A percentile compares a stretch with the other conserved stretches of the same genome.
Evolutionary conservation across 2,888 invertebrate species (phyloP).

Genomic region (Tetrapedia diversipes): DNA sequence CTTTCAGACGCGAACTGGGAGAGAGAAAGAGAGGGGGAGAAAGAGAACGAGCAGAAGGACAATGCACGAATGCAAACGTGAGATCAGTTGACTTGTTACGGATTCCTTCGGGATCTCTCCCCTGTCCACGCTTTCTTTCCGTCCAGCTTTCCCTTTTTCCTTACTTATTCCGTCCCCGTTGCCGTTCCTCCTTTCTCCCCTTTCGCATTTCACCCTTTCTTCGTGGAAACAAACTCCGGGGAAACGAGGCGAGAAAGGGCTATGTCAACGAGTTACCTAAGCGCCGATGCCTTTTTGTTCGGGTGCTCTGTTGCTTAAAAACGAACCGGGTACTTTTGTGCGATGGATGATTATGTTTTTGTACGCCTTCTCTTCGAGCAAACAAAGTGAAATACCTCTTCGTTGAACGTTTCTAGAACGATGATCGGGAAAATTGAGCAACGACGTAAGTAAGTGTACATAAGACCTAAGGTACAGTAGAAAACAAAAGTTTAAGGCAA

Average conservation of each 20-base stretch:
- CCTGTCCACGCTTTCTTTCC: neutral
- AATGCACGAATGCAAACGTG: slow-evolving; percentile 51
- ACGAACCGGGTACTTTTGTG: neutral
- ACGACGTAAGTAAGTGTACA: too few relatives aligned
- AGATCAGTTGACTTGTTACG: slow-evolving; percentile 51
- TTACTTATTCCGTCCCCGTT: neutral
- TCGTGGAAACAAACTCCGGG: neutral
- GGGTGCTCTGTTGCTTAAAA: neutral
- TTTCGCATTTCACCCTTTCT: neutral
- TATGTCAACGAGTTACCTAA: neutral
- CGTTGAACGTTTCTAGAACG: too few relatives aligned
- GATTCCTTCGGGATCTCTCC: slow-evolving; percentile 41
- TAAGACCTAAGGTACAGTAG: too few relatives aligned
- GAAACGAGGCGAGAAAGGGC: slow-evolving; percentile 16
- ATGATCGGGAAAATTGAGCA: too few relatives aligned
- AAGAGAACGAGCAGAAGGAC: slow-evolving; percentile 34
- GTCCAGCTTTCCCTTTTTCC: neutral
- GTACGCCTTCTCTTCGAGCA: too few relatives aligned
- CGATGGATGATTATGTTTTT: too few relatives aligned
- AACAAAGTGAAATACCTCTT: too few relatives aligned
- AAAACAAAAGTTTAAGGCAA: too few relatives aligned
- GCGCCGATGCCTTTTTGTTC: slow-evolving; percentile 4
- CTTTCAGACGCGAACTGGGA: slow-evolving; percentile 53
- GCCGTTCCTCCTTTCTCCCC: neutral
- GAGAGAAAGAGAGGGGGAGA: too few relatives aligned